A percentile compares a stretch with the other conserved stretches of the same genome.
These are phyloP conservation scores for Bovichtus diacanthus DNA, from an alignment of 2,797 vertebrate species.

Conservation along the genomic window DNA sequence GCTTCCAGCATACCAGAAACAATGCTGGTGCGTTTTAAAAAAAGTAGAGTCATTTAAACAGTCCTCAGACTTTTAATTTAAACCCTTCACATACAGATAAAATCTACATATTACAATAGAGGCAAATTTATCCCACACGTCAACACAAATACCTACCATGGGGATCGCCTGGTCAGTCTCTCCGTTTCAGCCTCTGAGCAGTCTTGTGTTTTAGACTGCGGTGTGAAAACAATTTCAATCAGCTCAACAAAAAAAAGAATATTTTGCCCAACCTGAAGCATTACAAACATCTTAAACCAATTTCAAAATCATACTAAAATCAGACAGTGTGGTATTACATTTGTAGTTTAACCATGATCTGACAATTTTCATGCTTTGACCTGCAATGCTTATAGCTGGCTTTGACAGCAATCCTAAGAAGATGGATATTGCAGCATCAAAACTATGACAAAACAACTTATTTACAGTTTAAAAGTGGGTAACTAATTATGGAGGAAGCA, in stretches of 20 bases:
- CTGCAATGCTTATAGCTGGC: background rate
- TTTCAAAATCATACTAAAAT: background rate
- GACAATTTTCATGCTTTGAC: background rate
- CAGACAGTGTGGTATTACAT: background rate
- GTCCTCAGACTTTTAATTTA: background rate
- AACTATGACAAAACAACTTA: too few species aligned
- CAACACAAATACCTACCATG: constrained; percentile 85
- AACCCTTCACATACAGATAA: background rate
- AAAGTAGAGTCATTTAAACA: background rate
- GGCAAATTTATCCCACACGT: background rate
- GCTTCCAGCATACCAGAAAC: constrained; percentile 14
- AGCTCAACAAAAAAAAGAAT: background rate
- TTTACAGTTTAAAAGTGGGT: background rate
- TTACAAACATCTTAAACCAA: background rate
- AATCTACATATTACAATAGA: background rate
- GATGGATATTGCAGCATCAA: background rate
- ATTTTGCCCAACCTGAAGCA: background rate
- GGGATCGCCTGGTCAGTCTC: constrained; percentile 86
- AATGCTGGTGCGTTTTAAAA: constrained; percentile 1
- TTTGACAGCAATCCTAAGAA: background rate
- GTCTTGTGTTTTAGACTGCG: constrained; percentile 81
- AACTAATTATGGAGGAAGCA: background rate
- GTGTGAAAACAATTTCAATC: constrained; percentile 4
- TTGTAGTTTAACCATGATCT: background rate
- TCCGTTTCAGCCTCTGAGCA: constrained; percentile 83